A percentile compares a stretch with the other conserved stretches of the same genome.
phyloP scores from a whole-genome alignment of 2,113 vertebrate species.

The Varanus komodoensis region DNA sequence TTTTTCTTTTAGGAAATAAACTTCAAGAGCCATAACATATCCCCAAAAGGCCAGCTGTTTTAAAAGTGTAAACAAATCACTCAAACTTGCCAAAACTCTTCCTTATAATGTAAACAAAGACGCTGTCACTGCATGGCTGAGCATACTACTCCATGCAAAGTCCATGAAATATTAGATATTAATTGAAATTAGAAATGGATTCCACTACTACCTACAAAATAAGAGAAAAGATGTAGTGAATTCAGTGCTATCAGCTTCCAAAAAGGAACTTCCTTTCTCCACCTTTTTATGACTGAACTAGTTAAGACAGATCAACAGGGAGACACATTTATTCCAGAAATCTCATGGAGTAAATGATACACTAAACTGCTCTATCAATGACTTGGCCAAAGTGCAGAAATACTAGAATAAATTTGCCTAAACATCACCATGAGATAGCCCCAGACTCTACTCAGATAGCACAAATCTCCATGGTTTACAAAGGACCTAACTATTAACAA shows the following conservation, averaged over 20 bases:
- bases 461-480: not conserved
- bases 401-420: not conserved
- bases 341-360: not conserved
- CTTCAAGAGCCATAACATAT: conserved; percentile 1
- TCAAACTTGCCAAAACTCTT: not conserved
- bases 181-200: not conserved
- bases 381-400: not conserved
- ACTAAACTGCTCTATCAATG: not conserved
- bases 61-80: not conserved
- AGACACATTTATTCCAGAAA: not conserved
- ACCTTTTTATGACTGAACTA: not conserved
- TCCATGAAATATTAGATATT: not conserved
- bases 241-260: too few species aligned
- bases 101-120: not conserved
- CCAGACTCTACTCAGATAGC: not conserved
- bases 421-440: not conserved
- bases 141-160: not conserved
- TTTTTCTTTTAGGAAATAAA: not conserved
- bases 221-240: not conserved
- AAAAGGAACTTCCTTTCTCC: not conserved
- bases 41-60: not conserved
- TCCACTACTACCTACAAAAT: not conserved
- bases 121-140: not conserved
- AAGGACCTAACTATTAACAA: not conserved
- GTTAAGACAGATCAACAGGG: not conserved